Base-by-base conservation (phyloP, 2,888 invertebrate genomes). In the Cataglyphis altisquamis region DNA sequence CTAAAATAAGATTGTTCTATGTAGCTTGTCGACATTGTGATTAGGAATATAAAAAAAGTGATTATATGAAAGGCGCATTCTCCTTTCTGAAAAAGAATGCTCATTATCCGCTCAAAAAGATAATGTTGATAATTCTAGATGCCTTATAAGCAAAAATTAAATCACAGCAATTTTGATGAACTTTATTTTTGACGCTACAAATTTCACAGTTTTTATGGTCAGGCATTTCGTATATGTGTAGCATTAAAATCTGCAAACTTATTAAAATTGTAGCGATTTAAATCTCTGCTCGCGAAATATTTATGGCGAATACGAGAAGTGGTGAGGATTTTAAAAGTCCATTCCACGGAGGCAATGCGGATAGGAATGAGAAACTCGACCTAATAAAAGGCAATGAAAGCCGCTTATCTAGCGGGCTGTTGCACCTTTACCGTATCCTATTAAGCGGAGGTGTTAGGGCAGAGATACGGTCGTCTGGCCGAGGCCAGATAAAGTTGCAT, bases 1-100 rank as follows among this genome's bases (percentile, higher is more conserved):
- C 60, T 55, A 41, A 83, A 83, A 55, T 83, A 55, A 83, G 78
- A 83, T 63, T 15, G 63, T 39, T 36, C 5, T 41, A 25, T n/a
- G 36, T 45, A 80, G n/a, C 63, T n/a, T 62, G 48, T 25, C 78
- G 60, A 80, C 48, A 80, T 80, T 70, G 25, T 18, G 36, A 62
- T 80, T 80, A 68, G 60, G n/a, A 36, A 78, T 78, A 25, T 15
- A 21, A 68, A 67, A 67, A 66, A 66, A 36, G 15, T 10, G 41
- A 3, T 25, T 29, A 18, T 41, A 8, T 9, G 21, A 21, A 39
- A 64, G 39, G 9, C 29, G 18, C 15, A 15, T 0, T 52, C 12
- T 52, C 15, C 48, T 62, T 39, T 60, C 21, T 15, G 12, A 36
- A 52, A 48, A 29, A 45, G 45, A 62, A 9, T 45, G 2, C 45